A percentile compares a stretch with the other conserved stretches of the same genome.
Evolutionary conservation across 2,113 vertebrate genomes (phyloP).

Genomic region (Gnathonemus echidnorhynchus): DNA sequence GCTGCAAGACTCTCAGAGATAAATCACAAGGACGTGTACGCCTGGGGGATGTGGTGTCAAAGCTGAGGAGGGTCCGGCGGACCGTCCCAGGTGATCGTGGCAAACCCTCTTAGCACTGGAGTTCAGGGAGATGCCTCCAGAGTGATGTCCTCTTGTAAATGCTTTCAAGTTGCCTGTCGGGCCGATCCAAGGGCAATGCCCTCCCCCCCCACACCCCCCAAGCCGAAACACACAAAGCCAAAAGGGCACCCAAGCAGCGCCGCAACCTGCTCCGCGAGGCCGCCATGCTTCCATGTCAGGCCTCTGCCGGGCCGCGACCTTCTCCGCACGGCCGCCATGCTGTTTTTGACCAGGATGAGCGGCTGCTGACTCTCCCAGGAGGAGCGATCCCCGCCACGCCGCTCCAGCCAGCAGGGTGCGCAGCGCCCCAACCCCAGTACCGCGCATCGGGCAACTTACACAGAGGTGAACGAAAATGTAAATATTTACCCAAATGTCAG

Average conservation of each 20-base stretch:
- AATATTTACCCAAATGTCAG: neutral
- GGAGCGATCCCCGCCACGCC: neutral
- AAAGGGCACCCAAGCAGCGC: neutral
- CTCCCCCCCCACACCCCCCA: neutral
- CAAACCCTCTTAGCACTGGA: neutral
- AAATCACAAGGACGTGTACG: neutral
- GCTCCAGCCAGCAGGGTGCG: neutral
- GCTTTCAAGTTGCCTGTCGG: neutral
- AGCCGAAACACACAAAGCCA: neutral
- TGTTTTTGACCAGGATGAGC: neutral
- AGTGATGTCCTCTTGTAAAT: neutral
- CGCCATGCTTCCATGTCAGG: neutral
- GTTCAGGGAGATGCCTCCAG: neutral
- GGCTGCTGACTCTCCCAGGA: neutral
- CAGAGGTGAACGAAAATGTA: neutral
- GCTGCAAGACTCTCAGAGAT: neutral
- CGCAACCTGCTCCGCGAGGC: neutral
- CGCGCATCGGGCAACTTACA: neutral
- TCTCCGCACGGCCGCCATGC: neutral
- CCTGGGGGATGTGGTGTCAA: neutral
- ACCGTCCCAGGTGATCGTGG: neutral
- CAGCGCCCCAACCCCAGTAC: neutral
- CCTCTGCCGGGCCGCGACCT: neutral
- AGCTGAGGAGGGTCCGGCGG: neutral
- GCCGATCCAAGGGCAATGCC: neutral